Base-by-base conservation (phyloP, 2,797 vertebrate species). In the Danionella dracula region DNA sequence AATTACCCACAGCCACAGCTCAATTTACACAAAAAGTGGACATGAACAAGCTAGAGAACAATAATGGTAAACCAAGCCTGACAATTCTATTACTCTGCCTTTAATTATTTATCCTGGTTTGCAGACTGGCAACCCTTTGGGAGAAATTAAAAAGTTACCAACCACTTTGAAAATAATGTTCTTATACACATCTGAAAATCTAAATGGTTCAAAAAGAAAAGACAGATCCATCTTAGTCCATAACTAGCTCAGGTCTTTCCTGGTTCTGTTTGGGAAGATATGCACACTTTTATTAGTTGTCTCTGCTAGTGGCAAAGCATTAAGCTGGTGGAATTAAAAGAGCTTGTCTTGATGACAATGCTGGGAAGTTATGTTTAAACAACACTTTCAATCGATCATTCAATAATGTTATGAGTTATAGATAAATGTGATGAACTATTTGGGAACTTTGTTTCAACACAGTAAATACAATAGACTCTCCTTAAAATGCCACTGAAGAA, bases 81-180 rank as follows among this genome's bases (percentile, higher is more conserved):
- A 59, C 69, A 74, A 66, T 62, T 56, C 57, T 69, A 66, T 69
- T 66, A 63, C 20, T 40, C 45, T 27, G 44, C 54, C 51, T 38
- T 72, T 62, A 63, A 72, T 71, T 68, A 66, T 71, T 69, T 71
- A 55, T 65, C 56, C 68, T 68, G 12, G 55, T 62, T 71, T 55
- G 65, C n/a, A 35, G 63, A 71, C 48, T 71, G 60, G 34, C 35
- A 48, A 54, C 68, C 55, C 71, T 61, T 35, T 57, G 71, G 56
- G 71, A 74, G 20, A 61, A 74, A 73, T 71, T 55, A 68, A 73
- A 67, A 71, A 71, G 64, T 68, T 69, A 67, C 57, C 60, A 66
- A 44, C 45, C 72, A 53, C 63, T 62, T 64, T 63, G 17, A 64
- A 67, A 66, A 60, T 66, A 10, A 37, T 46, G 29, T 72, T 66